Percentiles rank a stretch among this genome's conserved stretches.
Evolutionary conservation across 37 sponge, comb jelly and placozoan genomes (phyloP).

Genomic region (Dysidea cf. avara): DNA sequence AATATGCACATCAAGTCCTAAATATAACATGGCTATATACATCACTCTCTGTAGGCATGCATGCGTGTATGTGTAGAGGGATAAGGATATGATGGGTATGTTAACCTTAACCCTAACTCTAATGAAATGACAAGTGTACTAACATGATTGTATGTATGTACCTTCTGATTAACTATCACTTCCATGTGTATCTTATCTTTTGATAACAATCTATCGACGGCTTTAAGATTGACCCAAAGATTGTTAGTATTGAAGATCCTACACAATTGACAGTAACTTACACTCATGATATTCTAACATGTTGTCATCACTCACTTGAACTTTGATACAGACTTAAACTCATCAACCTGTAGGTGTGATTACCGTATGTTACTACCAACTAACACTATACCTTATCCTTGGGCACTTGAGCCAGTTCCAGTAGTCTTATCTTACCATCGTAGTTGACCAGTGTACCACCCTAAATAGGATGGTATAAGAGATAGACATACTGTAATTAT

Average conservation of each 20-base stretch:
- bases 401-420: constrained; percentile 95
- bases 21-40: no score
- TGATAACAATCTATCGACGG: constrained; percentile 64
- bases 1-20: no score
- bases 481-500: neutral
- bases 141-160: no score
- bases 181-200: constrained; percentile 60
- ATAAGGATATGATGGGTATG: no score
- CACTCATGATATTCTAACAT: neutral
- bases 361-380: neutral
- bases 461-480: neutral
- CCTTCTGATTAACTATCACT: constrained; percentile 90
- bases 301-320: constrained; percentile 68
- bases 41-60: no score
- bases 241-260: constrained; percentile 98
- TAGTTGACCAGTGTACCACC: constrained; percentile 94
- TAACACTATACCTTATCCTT: constrained; percentile 33
- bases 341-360: constrained; percentile 67
- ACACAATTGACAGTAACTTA: no score
- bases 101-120: no score
- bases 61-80: no score
- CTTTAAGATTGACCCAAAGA: constrained; percentile 80
- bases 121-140: no score
- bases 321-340: constrained; percentile 91
- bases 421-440: constrained; percentile 69